These are phyloP conservation scores for Melanotaenia maccullochi DNA, from an alignment of 2,797 vertebrate genomes.

Conservation along the genomic window DNA sequence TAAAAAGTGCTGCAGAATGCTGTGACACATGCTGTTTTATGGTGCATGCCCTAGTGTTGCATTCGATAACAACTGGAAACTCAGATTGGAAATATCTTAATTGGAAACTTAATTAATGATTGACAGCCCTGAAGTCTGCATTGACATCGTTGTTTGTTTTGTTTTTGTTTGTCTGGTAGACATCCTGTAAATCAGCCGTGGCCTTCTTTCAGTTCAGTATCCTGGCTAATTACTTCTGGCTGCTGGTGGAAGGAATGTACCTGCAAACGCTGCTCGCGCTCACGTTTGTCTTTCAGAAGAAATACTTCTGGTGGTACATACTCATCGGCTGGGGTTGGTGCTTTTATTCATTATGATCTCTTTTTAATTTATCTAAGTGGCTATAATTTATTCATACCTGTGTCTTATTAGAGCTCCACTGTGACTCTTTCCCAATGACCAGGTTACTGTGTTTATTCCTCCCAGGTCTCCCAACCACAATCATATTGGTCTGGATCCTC, in stretches of 20 bases:
- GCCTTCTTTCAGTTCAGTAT: constrained; percentile 90
- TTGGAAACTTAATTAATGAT: too few relatives aligned
- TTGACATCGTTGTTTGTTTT: not conserved
- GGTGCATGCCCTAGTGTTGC: too few relatives aligned
- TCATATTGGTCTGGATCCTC: constrained; percentile 84
- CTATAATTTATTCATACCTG: not conserved
- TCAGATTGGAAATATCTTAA: too few relatives aligned
- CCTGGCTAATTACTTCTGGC: constrained; percentile 91
- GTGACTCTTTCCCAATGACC: constrained; percentile 7
- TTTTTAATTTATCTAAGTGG: not conserved
- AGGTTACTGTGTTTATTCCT: constrained; percentile 32
- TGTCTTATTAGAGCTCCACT: not conserved
- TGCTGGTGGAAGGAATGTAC: constrained; percentile 91
- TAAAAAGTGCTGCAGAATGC: too few relatives aligned
- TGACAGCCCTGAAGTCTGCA: too few relatives aligned
- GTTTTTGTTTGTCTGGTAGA: constrained; percentile 60
- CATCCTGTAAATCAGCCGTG: constrained; percentile 86
- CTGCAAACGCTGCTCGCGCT: constrained; percentile 89
- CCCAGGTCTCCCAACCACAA: constrained; percentile 84
- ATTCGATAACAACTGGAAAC: not conserved
- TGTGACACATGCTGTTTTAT: too few relatives aligned
- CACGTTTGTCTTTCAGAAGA: constrained; percentile 88
- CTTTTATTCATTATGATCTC: not conserved
- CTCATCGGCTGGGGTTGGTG: constrained; percentile 89
- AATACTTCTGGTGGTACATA: constrained; percentile 91